Base-by-base conservation (phyloP, 2,113 vertebrate genomes). In the Mystacornis crossleyi region DNA sequence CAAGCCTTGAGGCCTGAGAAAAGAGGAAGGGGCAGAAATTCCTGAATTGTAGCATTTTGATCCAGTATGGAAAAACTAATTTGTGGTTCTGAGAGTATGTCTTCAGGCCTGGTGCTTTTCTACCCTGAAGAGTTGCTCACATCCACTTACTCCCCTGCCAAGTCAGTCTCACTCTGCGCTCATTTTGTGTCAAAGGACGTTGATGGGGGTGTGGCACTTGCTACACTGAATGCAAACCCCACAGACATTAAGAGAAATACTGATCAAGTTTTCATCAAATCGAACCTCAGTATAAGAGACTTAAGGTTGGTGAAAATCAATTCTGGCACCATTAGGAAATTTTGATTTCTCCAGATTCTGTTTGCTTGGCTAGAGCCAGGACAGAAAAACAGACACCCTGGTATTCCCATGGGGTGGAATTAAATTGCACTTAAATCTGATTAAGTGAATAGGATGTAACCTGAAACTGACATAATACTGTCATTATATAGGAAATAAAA, bases 161-260 rank as follows among this genome's bases (percentile, higher is more conserved):
- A 66, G 26, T 38, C 42, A 28, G 24, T n/a, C 25, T 85, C 21
- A 20, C 69, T 82, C 36, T 45, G 23, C n/a, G 10, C 8, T 75
- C 10, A 11, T 61, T 69, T 54, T 67, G 9, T 60, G 53, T 51
- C 69, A 67, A 66, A 78, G n/a, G 38, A 64, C 21, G 3, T 10
- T 6, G 8, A 33, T 1, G 2, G 10, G 8, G 4, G 3, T 24
- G 14, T 51, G 67, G 42, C 57, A 53, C 11, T 64, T 0, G 0
- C 12, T 42, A 21, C 26, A 23, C 7, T 43, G 60, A 6, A 34
- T 50, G 15, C 6, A 77, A 96, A 77, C 2, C 10, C 18, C 51
- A 21, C 5, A 29, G 47, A 74, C 91, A 77, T 2, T 0, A 73
- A 21, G 4, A 33, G 8, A 66, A 58, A 31, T 12, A 31, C 29